phyloP scores from a whole-genome alignment of 2,797 vertebrate species.

The Paramormyrops hopkinsi region DNA sequence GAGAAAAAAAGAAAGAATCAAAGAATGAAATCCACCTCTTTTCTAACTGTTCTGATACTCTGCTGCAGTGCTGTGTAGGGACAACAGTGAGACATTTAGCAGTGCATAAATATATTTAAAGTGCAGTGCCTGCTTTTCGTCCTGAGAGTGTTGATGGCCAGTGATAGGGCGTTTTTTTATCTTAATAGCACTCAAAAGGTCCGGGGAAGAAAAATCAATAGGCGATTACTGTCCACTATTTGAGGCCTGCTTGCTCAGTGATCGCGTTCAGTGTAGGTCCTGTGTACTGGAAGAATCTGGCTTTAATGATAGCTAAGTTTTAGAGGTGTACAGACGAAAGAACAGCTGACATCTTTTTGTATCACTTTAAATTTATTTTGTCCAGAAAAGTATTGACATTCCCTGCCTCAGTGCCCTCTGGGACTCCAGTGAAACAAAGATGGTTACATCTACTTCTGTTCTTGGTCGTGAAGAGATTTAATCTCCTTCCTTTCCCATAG shows the following conservation, averaged over 20 bases:
- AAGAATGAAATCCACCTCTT: not conserved
- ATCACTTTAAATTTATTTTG: not conserved
- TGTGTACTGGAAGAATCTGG: not conserved
- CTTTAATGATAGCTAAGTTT: not conserved
- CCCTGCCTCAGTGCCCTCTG: not conserved
- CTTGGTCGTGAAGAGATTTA: not conserved
- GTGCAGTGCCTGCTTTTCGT: not conserved
- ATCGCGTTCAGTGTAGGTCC: not conserved
- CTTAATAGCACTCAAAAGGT: slow-evolving; percentile 6
- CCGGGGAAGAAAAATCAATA: not conserved
- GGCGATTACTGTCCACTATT: not conserved
- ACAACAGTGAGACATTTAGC: not conserved
- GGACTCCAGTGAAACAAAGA: not conserved
- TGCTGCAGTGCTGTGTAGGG: not conserved
- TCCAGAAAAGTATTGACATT: not conserved
- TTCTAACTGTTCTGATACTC: not conserved
- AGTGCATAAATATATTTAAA: slow-evolving; percentile 1
- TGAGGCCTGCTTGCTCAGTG: not conserved
- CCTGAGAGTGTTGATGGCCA: not conserved
- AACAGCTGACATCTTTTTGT: not conserved
- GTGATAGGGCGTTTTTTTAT: not conserved
- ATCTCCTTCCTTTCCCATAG: slow-evolving; percentile 1
- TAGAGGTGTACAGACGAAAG: not conserved
- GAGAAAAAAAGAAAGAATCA: not conserved
- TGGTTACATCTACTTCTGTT: not conserved